These are phyloP conservation scores for Seriola dumerili DNA, from an alignment of 2,113 vertebrate species.

Conservation along the genomic window DNA sequence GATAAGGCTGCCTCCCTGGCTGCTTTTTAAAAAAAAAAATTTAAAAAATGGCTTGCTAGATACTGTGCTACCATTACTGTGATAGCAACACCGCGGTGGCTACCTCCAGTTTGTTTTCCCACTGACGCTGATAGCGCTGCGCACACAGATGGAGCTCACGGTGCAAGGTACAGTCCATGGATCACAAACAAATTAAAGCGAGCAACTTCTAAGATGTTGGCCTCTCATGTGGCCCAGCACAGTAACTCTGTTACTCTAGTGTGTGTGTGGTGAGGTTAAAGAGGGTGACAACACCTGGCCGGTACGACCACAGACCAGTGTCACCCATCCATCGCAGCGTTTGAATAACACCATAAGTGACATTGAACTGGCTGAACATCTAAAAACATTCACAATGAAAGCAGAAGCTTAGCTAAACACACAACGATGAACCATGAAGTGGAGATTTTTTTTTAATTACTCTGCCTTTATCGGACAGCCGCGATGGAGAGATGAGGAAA, in stretches of 20 bases:
- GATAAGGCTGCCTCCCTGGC: conserved; percentile 70
- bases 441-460: too few species aligned
- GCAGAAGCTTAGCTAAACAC: neutral
- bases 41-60: conserved; percentile 37
- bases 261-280: too few species aligned
- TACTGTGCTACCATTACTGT: conserved; percentile 65
- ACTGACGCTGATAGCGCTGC: conserved; percentile 29
- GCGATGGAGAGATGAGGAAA: neutral
- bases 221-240: neutral
- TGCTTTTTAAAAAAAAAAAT: conserved; percentile 29
- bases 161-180: conserved; percentile 16
- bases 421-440: neutral
- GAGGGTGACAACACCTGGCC: too few species aligned
- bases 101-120: conserved; percentile 58
- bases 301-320: too few species aligned
- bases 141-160: conserved; percentile 39
- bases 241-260: too few species aligned
- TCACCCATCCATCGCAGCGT: too few species aligned
- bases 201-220: neutral
- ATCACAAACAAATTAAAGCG: neutral
- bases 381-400: neutral
- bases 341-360: too few species aligned
- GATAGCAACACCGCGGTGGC: conserved; percentile 56
- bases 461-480: neutral
- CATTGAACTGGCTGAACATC: too few species aligned